phyloP scores from a whole-genome alignment of 2,113 vertebrate genomes.

The Indicator maculatus region DNA sequence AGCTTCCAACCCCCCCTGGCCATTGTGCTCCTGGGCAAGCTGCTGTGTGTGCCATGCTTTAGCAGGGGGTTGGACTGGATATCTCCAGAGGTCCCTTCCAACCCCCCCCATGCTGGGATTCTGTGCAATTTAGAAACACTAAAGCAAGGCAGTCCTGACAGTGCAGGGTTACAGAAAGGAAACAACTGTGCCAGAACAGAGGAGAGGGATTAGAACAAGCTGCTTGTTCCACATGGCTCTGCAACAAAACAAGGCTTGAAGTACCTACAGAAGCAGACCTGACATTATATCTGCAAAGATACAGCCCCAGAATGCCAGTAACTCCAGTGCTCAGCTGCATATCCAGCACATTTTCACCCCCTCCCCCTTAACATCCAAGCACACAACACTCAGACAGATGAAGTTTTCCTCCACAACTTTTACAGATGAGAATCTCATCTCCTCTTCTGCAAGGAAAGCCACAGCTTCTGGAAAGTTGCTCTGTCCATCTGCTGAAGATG shows the following conservation, averaged over 20 bases:
- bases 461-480: conserved; percentile 4
- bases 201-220: conserved; percentile 75
- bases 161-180: conserved; percentile 56
- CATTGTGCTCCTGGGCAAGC: no score
- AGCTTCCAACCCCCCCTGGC: no score
- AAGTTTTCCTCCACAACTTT: conserved; percentile 12
- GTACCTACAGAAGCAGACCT: background rate
- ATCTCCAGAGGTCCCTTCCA: no score
- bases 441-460: background rate
- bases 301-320: background rate
- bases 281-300: background rate
- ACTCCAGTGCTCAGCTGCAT: background rate
- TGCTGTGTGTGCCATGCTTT: no score
- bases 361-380: background rate
- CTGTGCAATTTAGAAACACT: conserved; percentile 71
- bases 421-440: background rate
- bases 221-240: conserved; percentile 57
- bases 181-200: conserved; percentile 62
- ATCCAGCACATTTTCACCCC: background rate
- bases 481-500: conserved; percentile 39
- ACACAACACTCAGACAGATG: background rate
- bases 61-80: no score
- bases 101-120: no score
- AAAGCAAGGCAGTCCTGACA: conserved; percentile 63
- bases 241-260: conserved; percentile 74